Evolutionary conservation across 2,888 invertebrate species (phyloP), one percentile per base, ranked within the genome.

Genomic region (Danaus chrysippus): DNA sequence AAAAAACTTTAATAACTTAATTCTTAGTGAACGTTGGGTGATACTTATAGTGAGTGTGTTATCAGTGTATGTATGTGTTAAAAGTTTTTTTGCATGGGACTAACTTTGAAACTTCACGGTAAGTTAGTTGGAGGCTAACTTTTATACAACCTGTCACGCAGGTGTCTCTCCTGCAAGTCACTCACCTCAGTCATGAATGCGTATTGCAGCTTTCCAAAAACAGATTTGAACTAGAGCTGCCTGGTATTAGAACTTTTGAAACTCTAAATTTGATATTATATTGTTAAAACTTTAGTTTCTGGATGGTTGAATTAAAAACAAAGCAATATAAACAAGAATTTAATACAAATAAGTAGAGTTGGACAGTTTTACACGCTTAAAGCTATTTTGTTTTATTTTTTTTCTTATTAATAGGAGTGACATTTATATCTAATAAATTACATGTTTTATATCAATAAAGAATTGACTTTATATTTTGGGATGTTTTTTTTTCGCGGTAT

Each of bases 91-190:
- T 66, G 42, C 72, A 72, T 72, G 74, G 73, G 75, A 70, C 70
- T 60, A 68, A 68, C 63, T 72, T 76, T 74, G 69, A 77, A 81
- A 78, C 77, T 81, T 72, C 69, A 74, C 82, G 87, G 79, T 79
- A 76, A 79, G 78, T 78, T 83, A 80, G 77, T 78, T 79, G 80
- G 78, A 74, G 76, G 76, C 74, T 76, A 77, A 78, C 77, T 76
- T 82, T 80, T 74, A 75, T 82, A 79, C 86, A 88, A 88, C 88
- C 87, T 89, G 89, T 89, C 87, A 86, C 84, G 84, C 88, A 89
- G 89, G 89, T 90, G 89, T 87, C 87, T 86, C 76, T 54, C 86
- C 82, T 75, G 56, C 73, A 79, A 86, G 87, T 88, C 87, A 87
- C 78, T 87, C 84, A 87, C 87, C 87, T 85, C 78, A 71, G 54